These are phyloP conservation scores for Gorsachius goisagi DNA, from an alignment of 2,113 vertebrate genomes.

Conservation along the genomic window DNA sequence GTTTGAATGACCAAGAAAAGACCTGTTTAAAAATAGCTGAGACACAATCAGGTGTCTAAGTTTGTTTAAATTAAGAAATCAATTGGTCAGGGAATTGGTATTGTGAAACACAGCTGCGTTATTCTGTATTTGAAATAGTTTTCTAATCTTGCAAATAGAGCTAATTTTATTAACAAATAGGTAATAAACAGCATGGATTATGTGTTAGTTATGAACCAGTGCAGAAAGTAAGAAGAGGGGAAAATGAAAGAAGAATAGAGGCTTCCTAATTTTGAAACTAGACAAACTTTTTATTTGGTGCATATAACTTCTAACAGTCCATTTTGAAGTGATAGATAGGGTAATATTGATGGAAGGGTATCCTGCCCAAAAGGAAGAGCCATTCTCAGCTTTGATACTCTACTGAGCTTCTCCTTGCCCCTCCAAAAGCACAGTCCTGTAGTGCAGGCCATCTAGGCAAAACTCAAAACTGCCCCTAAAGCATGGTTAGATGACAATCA, in stretches of 20 bases:
- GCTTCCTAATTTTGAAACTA: not conserved
- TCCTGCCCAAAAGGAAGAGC: not conserved
- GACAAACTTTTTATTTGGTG: not conserved
- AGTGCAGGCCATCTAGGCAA: not conserved
- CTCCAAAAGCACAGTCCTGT: not conserved
- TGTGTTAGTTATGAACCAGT: not conserved
- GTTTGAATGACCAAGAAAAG: not conserved
- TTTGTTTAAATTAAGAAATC: not conserved
- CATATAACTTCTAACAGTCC: not conserved
- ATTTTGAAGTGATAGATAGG: not conserved
- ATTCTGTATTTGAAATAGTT: not conserved
- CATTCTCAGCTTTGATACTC: not conserved
- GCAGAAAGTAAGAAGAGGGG: not conserved
- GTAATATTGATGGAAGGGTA: not conserved
- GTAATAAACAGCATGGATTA: not conserved
- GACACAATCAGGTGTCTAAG: not conserved
- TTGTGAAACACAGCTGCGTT: not conserved
- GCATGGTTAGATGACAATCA: fast-evolving
- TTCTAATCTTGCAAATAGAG: not conserved
- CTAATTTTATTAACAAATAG: not conserved
- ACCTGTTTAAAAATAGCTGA: not conserved
- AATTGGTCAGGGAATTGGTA: not conserved
- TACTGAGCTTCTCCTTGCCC: not conserved
- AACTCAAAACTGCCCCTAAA: not conserved
- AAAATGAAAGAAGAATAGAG: not conserved